Percentiles rank a stretch among this genome's conserved stretches.
Evolutionary conservation across 2,888 invertebrate genomes (phyloP).

Genomic region (Sinelater perroti): DNA sequence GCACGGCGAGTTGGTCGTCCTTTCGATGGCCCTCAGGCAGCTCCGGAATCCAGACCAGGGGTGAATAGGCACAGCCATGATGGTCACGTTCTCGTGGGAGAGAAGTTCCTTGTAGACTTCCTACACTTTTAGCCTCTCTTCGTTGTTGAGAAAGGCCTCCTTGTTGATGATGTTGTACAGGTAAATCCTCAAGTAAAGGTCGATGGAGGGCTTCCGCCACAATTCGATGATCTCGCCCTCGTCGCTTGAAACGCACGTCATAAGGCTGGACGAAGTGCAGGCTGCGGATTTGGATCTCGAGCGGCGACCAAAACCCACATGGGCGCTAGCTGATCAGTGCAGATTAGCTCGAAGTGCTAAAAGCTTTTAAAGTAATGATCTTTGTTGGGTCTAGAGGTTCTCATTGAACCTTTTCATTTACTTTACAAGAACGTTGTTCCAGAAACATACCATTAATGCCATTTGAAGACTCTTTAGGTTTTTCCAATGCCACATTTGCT

Average conservation of each 20-base stretch:
- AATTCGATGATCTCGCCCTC: conserved; percentile 85
- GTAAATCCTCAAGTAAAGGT: conserved; percentile 79
- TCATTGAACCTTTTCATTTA: too few relatives aligned
- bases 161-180: conserved; percentile 87
- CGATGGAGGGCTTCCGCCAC: conserved; percentile 83
- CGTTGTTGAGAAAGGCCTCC: conserved; percentile 78
- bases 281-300: too few relatives aligned
- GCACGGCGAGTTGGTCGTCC: conserved; percentile 77
- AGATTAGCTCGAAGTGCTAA: neutral
- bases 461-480: too few relatives aligned
- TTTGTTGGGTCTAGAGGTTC: too few relatives aligned
- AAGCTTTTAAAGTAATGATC: too few relatives aligned
- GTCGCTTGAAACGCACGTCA: conserved; percentile 72
- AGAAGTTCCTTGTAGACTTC: conserved; percentile 79
- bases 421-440: too few relatives aligned
- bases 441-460: too few relatives aligned
- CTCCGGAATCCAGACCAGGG: conserved; percentile 79
- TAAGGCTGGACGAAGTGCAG: conserved; percentile 77
- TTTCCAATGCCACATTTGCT: too few relatives aligned
- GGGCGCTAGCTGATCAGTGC: too few relatives aligned
- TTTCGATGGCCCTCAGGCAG: conserved; percentile 77
- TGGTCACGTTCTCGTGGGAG: conserved; percentile 75
- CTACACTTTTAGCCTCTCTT: conserved; percentile 73
- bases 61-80: conserved; percentile 75
- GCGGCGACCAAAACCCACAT: too few relatives aligned